phyloP scores from a whole-genome alignment of 2,113 vertebrate species.

The Phainopepla nitens region DNA sequence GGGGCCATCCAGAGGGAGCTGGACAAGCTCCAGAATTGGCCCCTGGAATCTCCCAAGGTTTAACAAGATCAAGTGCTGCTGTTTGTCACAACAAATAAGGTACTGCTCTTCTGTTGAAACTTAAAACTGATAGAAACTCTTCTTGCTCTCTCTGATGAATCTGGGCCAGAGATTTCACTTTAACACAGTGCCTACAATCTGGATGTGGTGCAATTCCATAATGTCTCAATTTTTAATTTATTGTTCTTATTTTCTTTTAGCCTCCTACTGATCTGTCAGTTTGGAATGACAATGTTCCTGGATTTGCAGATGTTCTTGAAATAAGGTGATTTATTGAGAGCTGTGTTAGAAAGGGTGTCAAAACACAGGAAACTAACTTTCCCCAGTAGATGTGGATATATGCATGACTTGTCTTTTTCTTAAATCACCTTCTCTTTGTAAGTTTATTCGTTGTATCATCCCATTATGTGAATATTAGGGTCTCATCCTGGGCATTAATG shows the following conservation, averaged over 20 bases:
- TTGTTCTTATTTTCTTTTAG: conserved; percentile 5
- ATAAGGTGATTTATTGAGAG: neutral
- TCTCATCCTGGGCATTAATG: neutral
- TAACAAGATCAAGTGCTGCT: neutral
- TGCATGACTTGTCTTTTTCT: neutral
- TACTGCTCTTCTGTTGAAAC: neutral
- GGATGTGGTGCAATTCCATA: neutral
- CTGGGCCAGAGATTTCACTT: neutral
- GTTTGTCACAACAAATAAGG: neutral
- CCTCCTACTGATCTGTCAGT: conserved; percentile 7
- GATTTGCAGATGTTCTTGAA: conserved; percentile 43
- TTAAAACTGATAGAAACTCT: neutral
- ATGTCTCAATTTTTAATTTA: neutral
- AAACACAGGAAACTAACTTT: neutral
- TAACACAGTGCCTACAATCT: neutral
- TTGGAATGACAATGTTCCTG: conserved; percentile 11
- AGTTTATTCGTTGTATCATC: neutral
- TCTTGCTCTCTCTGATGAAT: neutral
- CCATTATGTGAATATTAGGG: neutral
- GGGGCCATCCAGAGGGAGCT: neutral
- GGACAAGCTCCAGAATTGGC: neutral
- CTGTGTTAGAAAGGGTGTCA: conserved; percentile 12
- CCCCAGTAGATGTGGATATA: neutral
- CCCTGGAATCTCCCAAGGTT: neutral
- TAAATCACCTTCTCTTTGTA: conserved; percentile 8